Conservation (phyloP, 2,888 invertebrate species). For the Eupeodes latifasciatus region DNA sequence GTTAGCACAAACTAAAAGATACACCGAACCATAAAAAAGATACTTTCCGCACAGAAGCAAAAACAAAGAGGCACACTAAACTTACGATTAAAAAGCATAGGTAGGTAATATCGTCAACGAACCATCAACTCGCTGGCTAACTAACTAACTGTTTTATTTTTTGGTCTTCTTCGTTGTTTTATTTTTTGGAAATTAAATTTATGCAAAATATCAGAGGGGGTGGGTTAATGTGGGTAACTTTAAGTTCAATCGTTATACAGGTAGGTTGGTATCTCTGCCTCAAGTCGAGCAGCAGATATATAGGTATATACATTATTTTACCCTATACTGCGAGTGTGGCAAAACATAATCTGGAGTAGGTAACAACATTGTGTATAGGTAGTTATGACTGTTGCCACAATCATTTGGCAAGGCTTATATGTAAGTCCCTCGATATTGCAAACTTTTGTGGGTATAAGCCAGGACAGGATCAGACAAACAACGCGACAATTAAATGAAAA, state of each 20-base stretch:
- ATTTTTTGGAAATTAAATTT: conserved; percentile 46
- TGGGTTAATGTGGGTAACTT: background rate
- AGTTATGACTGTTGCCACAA: background rate
- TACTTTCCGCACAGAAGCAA: conserved; percentile 45
- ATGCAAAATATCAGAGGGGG: conserved; percentile 48
- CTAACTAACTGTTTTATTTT: conserved; percentile 42
- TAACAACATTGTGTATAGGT: background rate
- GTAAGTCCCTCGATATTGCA: conserved; percentile 30
- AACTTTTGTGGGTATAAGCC: conserved; percentile 17
- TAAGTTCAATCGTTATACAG: conserved; percentile 34
- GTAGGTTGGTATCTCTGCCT: background rate
- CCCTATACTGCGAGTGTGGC: conserved; percentile 32
- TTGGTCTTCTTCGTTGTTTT: conserved; percentile 26
- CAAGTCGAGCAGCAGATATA: conserved; percentile 10
- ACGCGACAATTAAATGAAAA: conserved; percentile 57
- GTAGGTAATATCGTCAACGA: conserved; percentile 72
- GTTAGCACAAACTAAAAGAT: conserved; percentile 15
- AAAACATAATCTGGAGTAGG: conserved; percentile 51
- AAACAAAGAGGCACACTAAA: conserved; percentile 61
- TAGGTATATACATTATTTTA: background rate
- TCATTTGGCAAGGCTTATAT: conserved; percentile 12
- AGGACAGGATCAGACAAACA: background rate
- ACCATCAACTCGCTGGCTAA: conserved; percentile 64
- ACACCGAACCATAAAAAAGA: conserved; percentile 45
- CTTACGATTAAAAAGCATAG: conserved; percentile 63